Base-by-base conservation (phyloP, 1,140 invertebrate species). In the Orchesella cincta region DNA sequence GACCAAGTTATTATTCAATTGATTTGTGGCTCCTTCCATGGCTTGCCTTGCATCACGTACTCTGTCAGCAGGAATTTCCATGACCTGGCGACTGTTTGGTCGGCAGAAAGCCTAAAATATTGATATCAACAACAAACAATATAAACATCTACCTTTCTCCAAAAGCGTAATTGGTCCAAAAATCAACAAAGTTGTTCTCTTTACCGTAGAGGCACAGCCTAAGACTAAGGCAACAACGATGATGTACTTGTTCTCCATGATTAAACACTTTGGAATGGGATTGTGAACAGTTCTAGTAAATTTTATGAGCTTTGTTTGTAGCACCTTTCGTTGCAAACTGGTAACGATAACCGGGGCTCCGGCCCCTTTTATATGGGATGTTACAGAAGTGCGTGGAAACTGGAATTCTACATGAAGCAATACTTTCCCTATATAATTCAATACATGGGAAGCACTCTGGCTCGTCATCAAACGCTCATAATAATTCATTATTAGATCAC, bases 41-140 rank as follows among this genome's bases (percentile, higher is more conserved):
- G 81, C 81, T 78, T 82, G 81, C 2, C 81, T 75, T 5, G 81
- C 79, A 71, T 79, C 79, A n/a, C 79, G 75, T 1, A 80, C 62
- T 34, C 79, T 80, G 28, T 80, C 77, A n/a, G 78, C 81, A 46
- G 34, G 36, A 29, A 57, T 39, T 26, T 78, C 77, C n/a, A 74
- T 5, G 16, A 39, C 76, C 35, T 74, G 72, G 28, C 62, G 31
- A 33, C 29, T 23, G 29, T 64, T 64, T 5, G 67, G 71, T 39
- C 23, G 52, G 51, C 33, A 34, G n/a, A 39, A 26, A 34, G 75
- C 71, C 74, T 79, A 31, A 52, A 51, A 36, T 51, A 75, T 28
- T 31, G 31, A 5, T 20, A 14, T 54, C 18, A 64, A 54, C 20
- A 62, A 28, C 1, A 76, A 73, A 3, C 23, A 23, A 76, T 71